Conservation (phyloP, 2,888 invertebrate species). For the Epiblema foenella region DNA sequence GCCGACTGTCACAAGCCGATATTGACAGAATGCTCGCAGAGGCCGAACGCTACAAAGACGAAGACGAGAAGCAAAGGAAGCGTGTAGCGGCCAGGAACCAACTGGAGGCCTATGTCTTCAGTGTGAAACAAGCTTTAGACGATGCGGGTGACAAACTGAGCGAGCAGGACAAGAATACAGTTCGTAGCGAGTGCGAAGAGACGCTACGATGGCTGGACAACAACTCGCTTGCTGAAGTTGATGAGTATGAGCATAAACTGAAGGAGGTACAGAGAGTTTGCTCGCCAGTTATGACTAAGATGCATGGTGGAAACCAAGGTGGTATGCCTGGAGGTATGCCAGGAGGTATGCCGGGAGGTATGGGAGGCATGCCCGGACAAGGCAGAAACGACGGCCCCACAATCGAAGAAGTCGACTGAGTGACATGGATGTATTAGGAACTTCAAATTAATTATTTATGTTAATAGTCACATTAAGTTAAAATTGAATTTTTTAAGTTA, state of each 20-base stretch:
- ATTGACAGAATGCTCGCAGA: slow-evolving; percentile 22
- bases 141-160: slow-evolving; percentile 18
- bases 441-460: not conserved
- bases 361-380: slow-evolving; percentile 1
- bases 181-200: slow-evolving; percentile 21
- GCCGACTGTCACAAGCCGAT: slow-evolving; percentile 9
- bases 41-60: slow-evolving; percentile 21
- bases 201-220: slow-evolving; percentile 17
- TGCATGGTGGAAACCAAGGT: slow-evolving; percentile 16
- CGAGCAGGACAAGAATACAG: slow-evolving; percentile 18
- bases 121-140: slow-evolving; percentile 16
- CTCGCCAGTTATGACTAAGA: slow-evolving; percentile 21
- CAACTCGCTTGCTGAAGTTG: slow-evolving; percentile 12
- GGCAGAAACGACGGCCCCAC: slow-evolving; percentile 11
- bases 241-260: slow-evolving; percentile 24
- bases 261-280: slow-evolving; percentile 17
- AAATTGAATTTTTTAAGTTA: not conserved
- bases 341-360: slow-evolving; percentile 11
- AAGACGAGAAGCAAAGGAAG: slow-evolving; percentile 23
- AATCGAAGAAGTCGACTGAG: slow-evolving; percentile 20
- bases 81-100: slow-evolving; percentile 23
- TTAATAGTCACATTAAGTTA: not conserved
- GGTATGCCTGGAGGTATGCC: slow-evolving; percentile 10
- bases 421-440: not conserved
- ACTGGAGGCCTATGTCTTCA: slow-evolving; percentile 12